A percentile compares a stretch with the other conserved stretches of the same genome.
These are phyloP conservation scores for Poecilia latipinna DNA, from an alignment of 2,113 vertebrate genomes.

Conservation along the genomic window DNA sequence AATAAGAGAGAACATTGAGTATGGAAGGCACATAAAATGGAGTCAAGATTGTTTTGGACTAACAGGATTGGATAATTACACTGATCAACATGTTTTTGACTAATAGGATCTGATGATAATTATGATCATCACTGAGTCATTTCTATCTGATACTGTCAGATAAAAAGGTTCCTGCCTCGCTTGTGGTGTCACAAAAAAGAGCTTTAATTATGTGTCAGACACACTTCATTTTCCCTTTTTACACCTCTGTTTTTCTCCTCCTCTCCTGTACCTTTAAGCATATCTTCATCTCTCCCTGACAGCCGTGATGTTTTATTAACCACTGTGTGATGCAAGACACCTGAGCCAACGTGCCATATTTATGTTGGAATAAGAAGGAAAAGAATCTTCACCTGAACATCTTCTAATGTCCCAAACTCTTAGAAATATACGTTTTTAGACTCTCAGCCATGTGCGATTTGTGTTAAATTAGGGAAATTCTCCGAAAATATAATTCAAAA, in stretches of 20 bases:
- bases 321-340: constrained; percentile 19
- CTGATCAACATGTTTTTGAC: constrained; percentile 49
- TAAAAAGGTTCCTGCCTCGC: constrained; percentile 41
- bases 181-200: constrained; percentile 25
- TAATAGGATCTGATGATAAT: constrained; percentile 50
- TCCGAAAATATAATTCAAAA: constrained; percentile 9
- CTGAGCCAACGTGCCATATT: constrained; percentile 13
- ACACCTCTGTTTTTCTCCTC: constrained; percentile 17
- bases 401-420: constrained; percentile 10
- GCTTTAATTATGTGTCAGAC: constrained; percentile 37
- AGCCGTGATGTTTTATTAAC: constrained; percentile 53
- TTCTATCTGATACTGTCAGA: constrained; percentile 39
- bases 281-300: constrained; percentile 26
- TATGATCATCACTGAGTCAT: constrained; percentile 35
- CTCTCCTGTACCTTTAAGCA: constrained; percentile 15
- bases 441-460: constrained; percentile 1
- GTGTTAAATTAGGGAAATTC: neutral
- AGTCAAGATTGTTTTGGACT: constrained; percentile 40
- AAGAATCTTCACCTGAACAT: constrained; percentile 8
- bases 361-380: neutral
- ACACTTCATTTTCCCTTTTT: constrained; percentile 33
- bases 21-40: constrained; percentile 1
- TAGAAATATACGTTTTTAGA: neutral
- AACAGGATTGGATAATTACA: constrained; percentile 57
- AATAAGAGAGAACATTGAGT: constrained; percentile 7